Evolutionary conservation across 2,113 vertebrate genomes (phyloP).

Genomic region (Nannospalax galili): DNA sequence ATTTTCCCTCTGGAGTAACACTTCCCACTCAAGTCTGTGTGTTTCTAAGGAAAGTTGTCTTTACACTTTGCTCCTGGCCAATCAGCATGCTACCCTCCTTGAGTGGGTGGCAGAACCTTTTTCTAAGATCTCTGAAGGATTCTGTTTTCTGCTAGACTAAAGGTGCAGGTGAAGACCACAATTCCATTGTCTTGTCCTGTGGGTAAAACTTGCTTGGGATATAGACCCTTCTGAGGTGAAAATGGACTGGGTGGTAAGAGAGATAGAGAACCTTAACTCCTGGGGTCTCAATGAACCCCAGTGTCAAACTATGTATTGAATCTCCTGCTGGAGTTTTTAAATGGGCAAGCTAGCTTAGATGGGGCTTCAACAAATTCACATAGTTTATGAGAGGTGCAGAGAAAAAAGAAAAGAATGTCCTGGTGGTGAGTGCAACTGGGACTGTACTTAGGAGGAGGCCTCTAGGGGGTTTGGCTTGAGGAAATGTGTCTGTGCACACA

Average conservation of each 20-base stretch:
- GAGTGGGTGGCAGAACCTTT: not conserved
- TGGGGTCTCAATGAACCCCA: not conserved
- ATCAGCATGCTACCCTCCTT: too few relatives aligned
- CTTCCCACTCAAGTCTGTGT: not conserved
- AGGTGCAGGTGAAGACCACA: not conserved
- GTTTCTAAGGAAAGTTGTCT: not conserved
- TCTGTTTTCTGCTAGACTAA: not conserved
- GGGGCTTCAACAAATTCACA: not conserved
- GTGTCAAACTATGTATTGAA: not conserved
- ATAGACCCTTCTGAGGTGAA: not conserved
- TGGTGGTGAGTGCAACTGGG: not conserved
- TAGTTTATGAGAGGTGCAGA: not conserved
- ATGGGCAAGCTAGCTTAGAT: not conserved
- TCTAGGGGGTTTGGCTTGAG: too few relatives aligned
- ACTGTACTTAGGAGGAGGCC: not conserved
- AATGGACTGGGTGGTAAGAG: not conserved
- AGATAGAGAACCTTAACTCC: not conserved
- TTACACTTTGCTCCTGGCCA: not conserved
- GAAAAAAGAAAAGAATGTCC: too few relatives aligned
- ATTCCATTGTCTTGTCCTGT: not conserved
- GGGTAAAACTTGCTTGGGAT: not conserved
- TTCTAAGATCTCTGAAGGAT: not conserved
- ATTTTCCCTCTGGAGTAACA: not conserved
- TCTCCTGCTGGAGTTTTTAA: not conserved
- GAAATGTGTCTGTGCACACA: not conserved